Evolutionary conservation across 2,797 vertebrate species (phyloP), one percentile per base, ranked within the genome.

Genomic region (Lutjanus argentimaculatus): DNA sequence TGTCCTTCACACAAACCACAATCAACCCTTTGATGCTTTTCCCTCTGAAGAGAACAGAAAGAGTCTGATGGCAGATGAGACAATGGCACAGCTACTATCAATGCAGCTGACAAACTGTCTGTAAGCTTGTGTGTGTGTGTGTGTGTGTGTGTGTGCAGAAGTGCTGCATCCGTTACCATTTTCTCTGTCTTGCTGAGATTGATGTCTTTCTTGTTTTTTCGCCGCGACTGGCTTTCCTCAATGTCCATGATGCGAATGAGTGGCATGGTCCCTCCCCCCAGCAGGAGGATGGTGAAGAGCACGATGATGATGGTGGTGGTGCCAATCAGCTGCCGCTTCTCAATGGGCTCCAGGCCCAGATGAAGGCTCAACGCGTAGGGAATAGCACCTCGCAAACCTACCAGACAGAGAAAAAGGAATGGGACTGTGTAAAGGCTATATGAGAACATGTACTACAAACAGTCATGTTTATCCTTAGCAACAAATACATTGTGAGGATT

Each of bases 171-270:
- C 15, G n/a, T 90, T 86, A 99, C 99, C 98, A 99, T 99, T 92
- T 99, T 99, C 91, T 99, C 92, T 0, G 98, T 99, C 95, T 99
- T 99, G 97, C 99, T 99, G 69, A 99, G 97, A 77, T 97, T 99
- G 80, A 99, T 81, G 0, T 99, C 97, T 90, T 99, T 99, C 94
- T 96, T 98, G 95, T 67, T 98, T 82, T 96, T 96, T 76, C 96
- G 96, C 14, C 97, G 95, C 0, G 96, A 96, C 62, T 97, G 96
- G 91, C 96, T 96, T 0, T 98, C 98, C 90, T 99, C 98, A 0
- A 99, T 98, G 92, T 99, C 99, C 92, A 99, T 96, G 22, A 99
- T 93, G 76, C 98, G 96, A 86, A 99, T 99, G 58, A 99, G 98
- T 0, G 98, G 98, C 99, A 99, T 99, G 86, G 98, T 99, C 17